Evolutionary conservation across 2,113 vertebrate genomes (phyloP).

Genomic region (Prunella fulvescens): DNA sequence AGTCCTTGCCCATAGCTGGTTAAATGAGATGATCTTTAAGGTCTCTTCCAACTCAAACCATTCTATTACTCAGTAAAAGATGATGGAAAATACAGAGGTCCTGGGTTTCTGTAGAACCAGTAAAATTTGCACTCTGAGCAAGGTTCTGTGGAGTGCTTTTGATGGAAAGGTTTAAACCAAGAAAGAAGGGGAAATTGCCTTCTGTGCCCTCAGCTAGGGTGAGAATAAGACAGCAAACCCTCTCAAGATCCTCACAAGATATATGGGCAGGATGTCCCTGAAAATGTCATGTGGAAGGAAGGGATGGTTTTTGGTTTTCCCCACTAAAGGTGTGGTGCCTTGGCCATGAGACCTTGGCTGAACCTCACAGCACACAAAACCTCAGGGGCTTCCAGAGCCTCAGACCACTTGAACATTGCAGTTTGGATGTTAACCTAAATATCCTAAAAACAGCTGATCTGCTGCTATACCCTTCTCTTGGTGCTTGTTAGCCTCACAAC

Average conservation of each 20-base stretch:
- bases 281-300: not conserved
- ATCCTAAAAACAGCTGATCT: not conserved
- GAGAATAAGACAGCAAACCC: not conserved
- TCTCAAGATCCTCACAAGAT: not conserved
- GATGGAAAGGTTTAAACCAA: not conserved
- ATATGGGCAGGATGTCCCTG: not conserved
- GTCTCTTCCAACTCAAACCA: not conserved
- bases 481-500: not conserved
- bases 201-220: not conserved
- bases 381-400: not conserved
- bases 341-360: rapidly evolving
- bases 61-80: not conserved
- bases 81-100: not conserved
- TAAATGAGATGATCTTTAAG: not conserved
- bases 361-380: not conserved
- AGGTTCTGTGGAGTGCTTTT: not conserved
- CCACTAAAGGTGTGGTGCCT: not conserved
- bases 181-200: not conserved
- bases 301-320: rapidly evolving
- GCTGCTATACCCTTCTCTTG: not conserved
- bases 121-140: not conserved
- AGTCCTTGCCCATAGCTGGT: not conserved
- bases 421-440: not conserved
- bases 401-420: not conserved
- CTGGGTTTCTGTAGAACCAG: not conserved